Conservation (phyloP, 2,113 vertebrate genomes). For the Melanotaenia duboulayi region DNA sequence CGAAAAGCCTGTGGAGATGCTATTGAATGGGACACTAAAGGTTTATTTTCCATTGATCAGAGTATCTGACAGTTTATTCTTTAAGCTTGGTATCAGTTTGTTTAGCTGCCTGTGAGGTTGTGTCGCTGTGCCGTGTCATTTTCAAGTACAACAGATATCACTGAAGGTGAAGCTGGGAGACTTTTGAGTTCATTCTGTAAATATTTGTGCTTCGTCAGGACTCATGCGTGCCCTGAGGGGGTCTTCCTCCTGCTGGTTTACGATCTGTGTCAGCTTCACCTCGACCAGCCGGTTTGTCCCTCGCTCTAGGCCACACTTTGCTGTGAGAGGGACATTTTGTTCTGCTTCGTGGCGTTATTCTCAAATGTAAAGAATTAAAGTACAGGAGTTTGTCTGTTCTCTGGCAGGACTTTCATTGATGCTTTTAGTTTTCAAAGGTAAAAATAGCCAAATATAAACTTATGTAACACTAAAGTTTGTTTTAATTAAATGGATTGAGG, state of each 20-base stretch:
- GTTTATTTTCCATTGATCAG: not conserved
- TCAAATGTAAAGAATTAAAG: not conserved
- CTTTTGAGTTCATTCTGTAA: slow-evolving; percentile 19
- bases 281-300: slow-evolving; percentile 43
- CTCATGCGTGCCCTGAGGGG: slow-evolving; percentile 50
- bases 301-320: not conserved
- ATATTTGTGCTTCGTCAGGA: slow-evolving; percentile 55
- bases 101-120: not conserved
- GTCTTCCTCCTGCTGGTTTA: slow-evolving; percentile 39
- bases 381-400: not conserved
- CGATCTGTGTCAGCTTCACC: slow-evolving; percentile 14
- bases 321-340: not conserved
- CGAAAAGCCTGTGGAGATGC: not conserved
- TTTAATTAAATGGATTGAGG: no score
- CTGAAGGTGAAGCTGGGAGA: not conserved
- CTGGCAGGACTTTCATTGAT: no score
- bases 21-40: not conserved
- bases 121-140: not conserved
- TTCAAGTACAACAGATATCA: not conserved
- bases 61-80: not conserved
- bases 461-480: no score
- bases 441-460: no score
- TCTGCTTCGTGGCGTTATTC: not conserved
- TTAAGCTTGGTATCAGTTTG: not conserved
- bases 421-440: no score